Base-by-base conservation (phyloP, 2,888 invertebrate genomes). In the Labia minor region DNA sequence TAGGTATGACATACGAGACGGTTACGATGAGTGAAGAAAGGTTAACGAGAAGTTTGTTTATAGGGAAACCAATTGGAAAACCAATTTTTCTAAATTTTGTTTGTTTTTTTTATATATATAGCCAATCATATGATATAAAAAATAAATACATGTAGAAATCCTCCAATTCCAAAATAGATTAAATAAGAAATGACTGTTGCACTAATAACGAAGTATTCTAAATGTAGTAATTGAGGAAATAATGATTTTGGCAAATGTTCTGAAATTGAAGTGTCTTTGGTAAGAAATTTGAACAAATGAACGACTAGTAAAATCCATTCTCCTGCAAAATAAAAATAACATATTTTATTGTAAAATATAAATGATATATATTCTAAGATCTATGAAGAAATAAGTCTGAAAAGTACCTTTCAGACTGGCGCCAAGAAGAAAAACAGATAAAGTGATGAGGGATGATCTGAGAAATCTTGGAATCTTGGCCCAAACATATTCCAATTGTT, bases 81-180 rank as follows among this genome's bases (percentile, higher is more conserved):
- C n/a, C n/a, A n/a, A n/a, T n/a, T n/a, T n/a, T n/a, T n/a, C n/a
- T n/a, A n/a, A n/a, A n/a, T n/a, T n/a, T n/a, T n/a, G n/a, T n/a
- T n/a, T n/a, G n/a, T n/a, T n/a, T n/a, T n/a, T n/a, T n/a, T n/a
- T n/a, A n/a, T n/a, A n/a, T n/a, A n/a, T n/a, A n/a, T n/a, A n/a
- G n/a, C n/a, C n/a, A n/a, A n/a, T n/a, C n/a, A n/a, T n/a, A n/a
- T n/a, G n/a, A n/a, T n/a, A n/a, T n/a, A n/a, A n/a, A n/a, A n/a
- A n/a, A n/a, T n/a, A n/a, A n/a, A n/a, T 77, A 87, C 87, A 73
- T 87, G 86, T 68, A 87, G 76, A 72, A 86, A 87, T 67, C 87
- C 86, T 67, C 87, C 87, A 10, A 87, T 77, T 0, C 78, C 71
- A 72, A 87, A 86, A 75, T 86, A 89, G 66, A 84, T 79, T 14